phyloP scores from a whole-genome alignment of 2,888 invertebrate species.

The Ochropacha duplaris region DNA sequence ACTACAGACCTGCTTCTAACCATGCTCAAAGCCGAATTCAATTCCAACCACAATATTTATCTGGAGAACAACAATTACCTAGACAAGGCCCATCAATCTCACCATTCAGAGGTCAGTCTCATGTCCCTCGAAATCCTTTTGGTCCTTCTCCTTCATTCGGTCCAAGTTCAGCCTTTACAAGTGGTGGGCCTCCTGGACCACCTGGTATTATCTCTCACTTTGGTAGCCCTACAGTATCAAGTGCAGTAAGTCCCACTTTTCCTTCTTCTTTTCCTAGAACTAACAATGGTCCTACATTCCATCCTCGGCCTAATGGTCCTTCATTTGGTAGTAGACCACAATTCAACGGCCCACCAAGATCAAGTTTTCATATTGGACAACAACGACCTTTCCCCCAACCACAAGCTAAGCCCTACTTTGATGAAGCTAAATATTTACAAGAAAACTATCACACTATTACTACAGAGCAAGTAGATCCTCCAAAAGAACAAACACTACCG shows the following conservation, averaged over 20 bases:
- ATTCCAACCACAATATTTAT: conserved; percentile 68
- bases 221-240: conserved; percentile 55
- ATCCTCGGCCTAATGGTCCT: conserved; percentile 55
- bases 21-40: conserved; percentile 67
- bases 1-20: conserved; percentile 47
- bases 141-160: conserved; percentile 54
- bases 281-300: conserved; percentile 55
- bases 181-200: conserved; percentile 51
- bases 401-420: conserved; percentile 68
- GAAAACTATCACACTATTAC: conserved; percentile 81
- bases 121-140: conserved; percentile 58
- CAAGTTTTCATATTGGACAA: conserved; percentile 75
- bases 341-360: conserved; percentile 69
- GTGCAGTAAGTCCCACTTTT: conserved; percentile 59
- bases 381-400: conserved; percentile 79
- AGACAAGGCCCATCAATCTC: conserved; percentile 66
- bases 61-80: conserved; percentile 72
- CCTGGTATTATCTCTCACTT: conserved; percentile 42
- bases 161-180: conserved; percentile 55
- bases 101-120: conserved; percentile 65
- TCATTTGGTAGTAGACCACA: conserved; percentile 59
- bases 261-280: conserved; percentile 61
- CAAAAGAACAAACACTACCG: conserved; percentile 68
- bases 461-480: conserved; percentile 71
- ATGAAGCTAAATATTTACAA: conserved; percentile 78